Conservation (phyloP, 2,113 vertebrate genomes). For the Corvus moneduloides region DNA sequence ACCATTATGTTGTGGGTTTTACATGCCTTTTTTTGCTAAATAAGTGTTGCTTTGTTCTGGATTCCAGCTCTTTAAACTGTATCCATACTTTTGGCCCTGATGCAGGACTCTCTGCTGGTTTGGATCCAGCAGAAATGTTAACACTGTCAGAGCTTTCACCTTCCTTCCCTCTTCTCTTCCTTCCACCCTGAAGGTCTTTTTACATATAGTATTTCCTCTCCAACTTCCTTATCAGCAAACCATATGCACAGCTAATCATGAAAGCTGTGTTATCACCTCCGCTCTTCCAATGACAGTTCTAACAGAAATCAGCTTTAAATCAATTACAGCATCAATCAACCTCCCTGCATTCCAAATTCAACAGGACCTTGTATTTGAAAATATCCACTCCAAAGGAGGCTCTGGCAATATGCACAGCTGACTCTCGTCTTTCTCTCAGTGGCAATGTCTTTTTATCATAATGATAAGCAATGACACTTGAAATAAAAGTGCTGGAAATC, state of each 20-base stretch:
- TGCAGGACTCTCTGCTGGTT: background rate
- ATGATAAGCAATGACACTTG: slow-evolving; percentile 11
- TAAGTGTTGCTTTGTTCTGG: background rate
- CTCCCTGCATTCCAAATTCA: background rate
- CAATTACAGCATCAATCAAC: slow-evolving; percentile 32
- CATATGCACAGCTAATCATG: background rate
- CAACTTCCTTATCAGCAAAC: background rate
- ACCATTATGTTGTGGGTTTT: fast-evolving
- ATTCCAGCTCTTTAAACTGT: background rate
- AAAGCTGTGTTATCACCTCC: slow-evolving; percentile 1
- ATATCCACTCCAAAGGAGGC: background rate
- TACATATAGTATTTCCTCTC: background rate
- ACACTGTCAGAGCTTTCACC: background rate
- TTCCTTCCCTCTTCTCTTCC: background rate
- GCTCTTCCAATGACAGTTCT: background rate
- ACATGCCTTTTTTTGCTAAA: background rate
- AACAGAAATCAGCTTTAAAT: slow-evolving; percentile 46
- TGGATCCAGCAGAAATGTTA: background rate
- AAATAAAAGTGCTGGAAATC: background rate
- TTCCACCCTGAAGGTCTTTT: background rate
- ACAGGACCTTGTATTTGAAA: slow-evolving; percentile 17
- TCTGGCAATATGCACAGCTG: background rate
- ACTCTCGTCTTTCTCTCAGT: background rate
- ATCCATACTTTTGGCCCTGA: background rate
- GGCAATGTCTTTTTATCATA: background rate